Percentiles rank a stretch among this genome's conserved stretches.
Evolutionary conservation across 2,113 vertebrate genomes (phyloP).

Genomic region (Laticauda laticaudata): DNA sequence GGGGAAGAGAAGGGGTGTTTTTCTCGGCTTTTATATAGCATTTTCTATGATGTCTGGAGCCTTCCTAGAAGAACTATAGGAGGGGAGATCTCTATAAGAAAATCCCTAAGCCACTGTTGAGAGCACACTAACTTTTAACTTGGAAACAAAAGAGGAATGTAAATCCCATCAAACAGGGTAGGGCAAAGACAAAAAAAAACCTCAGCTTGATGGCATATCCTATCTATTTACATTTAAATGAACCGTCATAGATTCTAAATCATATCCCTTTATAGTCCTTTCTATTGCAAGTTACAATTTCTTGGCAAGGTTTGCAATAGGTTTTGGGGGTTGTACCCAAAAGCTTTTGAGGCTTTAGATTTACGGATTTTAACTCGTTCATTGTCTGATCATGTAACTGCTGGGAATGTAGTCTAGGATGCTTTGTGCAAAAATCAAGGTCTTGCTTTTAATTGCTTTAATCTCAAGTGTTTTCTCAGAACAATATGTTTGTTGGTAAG

Average conservation of each 20-base stretch:
- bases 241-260: not conserved
- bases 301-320: not conserved
- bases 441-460: not conserved
- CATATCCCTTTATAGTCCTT: not conserved
- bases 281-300: not conserved
- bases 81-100: not conserved
- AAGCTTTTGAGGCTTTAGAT: not conserved
- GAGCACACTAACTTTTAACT: not conserved
- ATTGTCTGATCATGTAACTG: not conserved
- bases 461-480: not conserved
- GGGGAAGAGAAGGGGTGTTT: not conserved
- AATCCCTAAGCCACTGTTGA: not conserved
- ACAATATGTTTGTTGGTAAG: not conserved
- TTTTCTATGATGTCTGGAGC: not conserved
- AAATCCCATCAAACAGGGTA: not conserved
- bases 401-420: not conserved
- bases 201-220: not conserved
- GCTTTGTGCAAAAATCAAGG: not conserved
- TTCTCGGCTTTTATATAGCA: not conserved
- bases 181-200: not conserved
- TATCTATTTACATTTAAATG: not conserved
- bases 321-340: not conserved
- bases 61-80: not conserved
- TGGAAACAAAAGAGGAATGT: not conserved
- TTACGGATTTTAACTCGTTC: not conserved